Percentiles rank a stretch among this genome's conserved stretches.
Evolutionary conservation across 2,797 vertebrate species (phyloP).

Genomic region (Lepus oiostolus): DNA sequence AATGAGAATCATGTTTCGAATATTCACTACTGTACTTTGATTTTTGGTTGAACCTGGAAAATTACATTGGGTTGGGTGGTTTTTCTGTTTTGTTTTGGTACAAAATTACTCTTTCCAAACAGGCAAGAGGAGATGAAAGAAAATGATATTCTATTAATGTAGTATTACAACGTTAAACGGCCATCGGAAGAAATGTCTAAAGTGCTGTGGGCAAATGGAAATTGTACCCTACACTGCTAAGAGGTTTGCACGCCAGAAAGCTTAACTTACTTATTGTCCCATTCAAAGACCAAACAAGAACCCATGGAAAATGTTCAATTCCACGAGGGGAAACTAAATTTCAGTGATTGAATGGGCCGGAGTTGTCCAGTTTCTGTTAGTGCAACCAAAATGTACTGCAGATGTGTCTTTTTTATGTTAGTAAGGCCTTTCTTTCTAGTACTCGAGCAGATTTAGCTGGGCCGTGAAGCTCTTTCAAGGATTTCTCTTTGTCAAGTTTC

Average conservation of each 20-base stretch:
- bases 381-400: conserved; percentile 80
- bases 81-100: conserved; percentile 77
- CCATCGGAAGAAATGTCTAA: conserved; percentile 78
- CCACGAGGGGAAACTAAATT: conserved; percentile 61
- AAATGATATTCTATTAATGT: conserved; percentile 83
- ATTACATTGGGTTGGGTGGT: conserved; percentile 63
- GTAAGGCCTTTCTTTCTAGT: conserved; percentile 75
- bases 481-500: conserved; percentile 61
- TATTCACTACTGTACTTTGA: conserved; percentile 70
- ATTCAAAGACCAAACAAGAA: conserved; percentile 67
- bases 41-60: conserved; percentile 72
- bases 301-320: conserved; percentile 66
- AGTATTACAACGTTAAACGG: conserved; percentile 62
- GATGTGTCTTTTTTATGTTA: conserved; percentile 76
- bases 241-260: conserved; percentile 23
- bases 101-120: conserved; percentile 77
- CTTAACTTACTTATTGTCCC: conserved; percentile 64
- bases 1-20: conserved; percentile 58
- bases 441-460: conserved; percentile 41
- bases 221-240: conserved; percentile 7
- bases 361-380: conserved; percentile 79
- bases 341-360: conserved; percentile 69
- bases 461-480: conserved; percentile 75
- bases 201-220: conserved; percentile 79
- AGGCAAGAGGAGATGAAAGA: conserved; percentile 74